Evolutionary conservation across 1,140 invertebrate species (phyloP).

Genomic region (Caenorhabditis latens): DNA sequence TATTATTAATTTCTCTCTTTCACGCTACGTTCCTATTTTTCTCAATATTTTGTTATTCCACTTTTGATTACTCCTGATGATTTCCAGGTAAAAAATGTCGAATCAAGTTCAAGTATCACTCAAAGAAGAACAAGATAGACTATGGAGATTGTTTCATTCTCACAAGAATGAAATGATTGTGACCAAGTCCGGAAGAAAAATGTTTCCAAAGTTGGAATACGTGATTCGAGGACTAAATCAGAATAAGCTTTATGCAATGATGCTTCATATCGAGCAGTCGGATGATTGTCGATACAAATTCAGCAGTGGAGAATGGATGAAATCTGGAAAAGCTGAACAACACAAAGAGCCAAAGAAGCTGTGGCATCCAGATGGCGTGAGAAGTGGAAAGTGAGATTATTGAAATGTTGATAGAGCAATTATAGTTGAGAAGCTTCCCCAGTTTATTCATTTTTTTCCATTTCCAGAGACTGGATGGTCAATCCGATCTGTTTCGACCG

Average conservation of each 20-base stretch:
- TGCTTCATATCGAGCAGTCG: conserved; percentile 16
- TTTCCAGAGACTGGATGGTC: conserved; percentile 36
- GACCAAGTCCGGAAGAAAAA: conserved; percentile 22
- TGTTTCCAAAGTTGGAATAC: conserved; percentile 41
- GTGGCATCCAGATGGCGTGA: conserved; percentile 7
- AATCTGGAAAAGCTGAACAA: conserved; percentile 12
- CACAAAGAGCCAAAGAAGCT: conserved; percentile 44
- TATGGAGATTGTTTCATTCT: conserved; percentile 28
- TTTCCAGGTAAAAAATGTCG: background rate
- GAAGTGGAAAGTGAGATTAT: conserved; percentile 28
- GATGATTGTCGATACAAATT: conserved; percentile 26
- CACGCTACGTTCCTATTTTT: background rate
- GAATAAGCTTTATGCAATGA: conserved; percentile 36
- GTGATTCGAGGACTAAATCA: background rate
- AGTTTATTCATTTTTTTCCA: background rate
- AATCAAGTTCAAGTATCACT: background rate
- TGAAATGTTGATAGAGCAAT: background rate
- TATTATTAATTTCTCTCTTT: background rate
- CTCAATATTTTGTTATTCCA: background rate
- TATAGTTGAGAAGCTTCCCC: too few relatives aligned
- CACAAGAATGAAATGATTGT: conserved; percentile 47
- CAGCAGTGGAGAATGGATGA: conserved; percentile 24
- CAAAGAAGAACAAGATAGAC: conserved; percentile 4
- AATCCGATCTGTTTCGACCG: conserved; percentile 28
- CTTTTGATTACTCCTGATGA: background rate